Conservation (phyloP, 2,797 vertebrate genomes). For the Gadopsis marmoratus region DNA sequence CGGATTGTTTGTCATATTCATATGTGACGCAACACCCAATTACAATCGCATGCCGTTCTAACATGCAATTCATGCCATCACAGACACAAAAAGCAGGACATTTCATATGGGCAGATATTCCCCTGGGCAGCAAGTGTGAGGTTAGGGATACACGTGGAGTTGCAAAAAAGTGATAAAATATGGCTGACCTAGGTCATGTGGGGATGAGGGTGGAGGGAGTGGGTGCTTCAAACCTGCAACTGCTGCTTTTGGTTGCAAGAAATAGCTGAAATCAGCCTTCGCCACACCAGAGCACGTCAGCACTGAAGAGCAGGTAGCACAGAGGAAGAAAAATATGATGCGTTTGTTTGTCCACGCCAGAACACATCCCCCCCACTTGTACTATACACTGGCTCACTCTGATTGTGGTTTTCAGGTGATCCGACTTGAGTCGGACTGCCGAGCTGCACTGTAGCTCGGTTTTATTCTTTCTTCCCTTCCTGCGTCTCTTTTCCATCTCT, state of each 20-base stretch:
- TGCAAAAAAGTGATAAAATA: slow-evolving; percentile 12
- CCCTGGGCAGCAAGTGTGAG: background rate
- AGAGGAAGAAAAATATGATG: background rate
- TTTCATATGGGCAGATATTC: background rate
- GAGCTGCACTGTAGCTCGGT: background rate
- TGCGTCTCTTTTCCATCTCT: slow-evolving; percentile 1
- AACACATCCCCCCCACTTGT: background rate
- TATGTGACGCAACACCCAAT: slow-evolving; percentile 13
- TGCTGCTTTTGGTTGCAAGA: slow-evolving; percentile 20
- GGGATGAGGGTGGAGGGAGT: slow-evolving; percentile 18
- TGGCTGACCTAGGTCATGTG: slow-evolving; percentile 22
- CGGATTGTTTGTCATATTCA: slow-evolving; percentile 22
- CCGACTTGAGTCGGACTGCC: background rate
- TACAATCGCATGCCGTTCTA: slow-evolving; percentile 4
- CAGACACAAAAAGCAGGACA: background rate
- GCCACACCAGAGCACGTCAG: slow-evolving; percentile 10
- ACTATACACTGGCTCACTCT: background rate
- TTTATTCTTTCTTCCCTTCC: background rate
- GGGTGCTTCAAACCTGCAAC: slow-evolving; percentile 11
- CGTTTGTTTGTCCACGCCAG: background rate
- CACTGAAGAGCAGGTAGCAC: background rate
- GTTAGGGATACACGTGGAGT: slow-evolving; percentile 1
- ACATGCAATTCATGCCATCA: slow-evolving; percentile 19
- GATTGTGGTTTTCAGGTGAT: background rate
- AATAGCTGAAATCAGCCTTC: slow-evolving; percentile 44